Base-by-base conservation (phyloP, 2,797 vertebrate species). In the Lepilemur ruficaudatus region DNA sequence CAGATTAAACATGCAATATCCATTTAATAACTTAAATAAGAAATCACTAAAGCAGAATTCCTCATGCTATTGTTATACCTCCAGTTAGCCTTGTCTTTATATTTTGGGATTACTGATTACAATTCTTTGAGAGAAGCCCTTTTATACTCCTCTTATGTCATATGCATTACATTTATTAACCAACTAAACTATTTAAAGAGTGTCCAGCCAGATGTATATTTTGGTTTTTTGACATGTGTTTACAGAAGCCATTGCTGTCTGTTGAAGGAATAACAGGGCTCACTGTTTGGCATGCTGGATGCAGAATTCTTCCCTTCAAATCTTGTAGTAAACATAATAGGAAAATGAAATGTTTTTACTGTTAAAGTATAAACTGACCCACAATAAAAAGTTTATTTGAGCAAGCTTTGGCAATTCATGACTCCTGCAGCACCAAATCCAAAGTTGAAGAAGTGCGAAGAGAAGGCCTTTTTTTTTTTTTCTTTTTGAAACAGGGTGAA, bases 281-380 rank as follows among this genome's bases (percentile, higher is more conserved):
- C 10, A 25, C 35, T n/a, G 72, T 76, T 93, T 67, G 82, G 17
- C 41, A 69, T 65, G 73, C 38, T 35, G 30, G 0, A n/a, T 63
- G 23, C 20, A 82, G 61, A 85, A 38, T 20, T 41, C 25, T 88
- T 79, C 15, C 30, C 22, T 83, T 83, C 83, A 93, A 89, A 82
- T 86, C 11, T 86, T 91, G 2, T 7, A 70, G 28, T 32, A 89
- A 65, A 82, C 20, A 38, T 61, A 59, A 75, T 32, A 73, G 23
- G 11, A 50, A 96, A 89, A 92, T 55, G 28, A 89, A 82, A 89
- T 85, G 63, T 41, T 82, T 84, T 72, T 82, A n/a, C 13, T 82
- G n/a, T 67, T 43, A 57, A 50, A 75, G 65, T 86, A 69, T 50
- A 65, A 50, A 81, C 32, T 35, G 20, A 38, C 2, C 18, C 4